Percentiles rank a stretch among this genome's conserved stretches.
Conservation (phyloP, 1,140 invertebrate species). For the Pollicipes pollicipes region DNA sequence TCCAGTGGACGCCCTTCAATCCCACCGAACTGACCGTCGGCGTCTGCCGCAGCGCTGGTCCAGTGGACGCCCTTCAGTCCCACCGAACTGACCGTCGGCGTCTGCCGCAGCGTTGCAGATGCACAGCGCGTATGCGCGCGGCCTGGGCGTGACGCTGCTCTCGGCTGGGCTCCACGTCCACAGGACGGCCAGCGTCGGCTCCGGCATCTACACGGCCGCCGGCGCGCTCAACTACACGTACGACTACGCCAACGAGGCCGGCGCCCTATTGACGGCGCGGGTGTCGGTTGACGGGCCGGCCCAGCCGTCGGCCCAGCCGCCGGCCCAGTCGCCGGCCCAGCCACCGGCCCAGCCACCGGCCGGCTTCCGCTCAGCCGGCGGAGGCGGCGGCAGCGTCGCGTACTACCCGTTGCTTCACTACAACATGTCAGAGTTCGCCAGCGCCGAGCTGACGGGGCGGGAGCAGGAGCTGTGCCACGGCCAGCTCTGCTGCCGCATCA, state of each 20-base stretch:
- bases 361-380: not conserved
- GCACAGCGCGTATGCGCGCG: not conserved
- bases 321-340: not conserved
- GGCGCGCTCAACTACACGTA: not conserved
- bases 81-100: too few relatives aligned
- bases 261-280: not conserved
- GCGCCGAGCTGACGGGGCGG: not conserved
- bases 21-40: too few relatives aligned
- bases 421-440: not conserved
- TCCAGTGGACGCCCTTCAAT: too few relatives aligned
- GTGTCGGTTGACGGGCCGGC: not conserved
- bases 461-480: not conserved
- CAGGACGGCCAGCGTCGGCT: not conserved
- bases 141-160: not conserved
- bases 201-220: not conserved
- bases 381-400: not conserved
- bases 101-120: not conserved
- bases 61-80: too few relatives aligned
- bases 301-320: not conserved
- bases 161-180: not conserved
- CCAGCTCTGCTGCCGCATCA: not conserved
- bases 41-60: not conserved
- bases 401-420: not conserved
- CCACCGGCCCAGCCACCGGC: not conserved
- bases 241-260: not conserved